phyloP scores from a whole-genome alignment of 2,113 vertebrate genomes.

The Oncorhynchus clarkii region DNA sequence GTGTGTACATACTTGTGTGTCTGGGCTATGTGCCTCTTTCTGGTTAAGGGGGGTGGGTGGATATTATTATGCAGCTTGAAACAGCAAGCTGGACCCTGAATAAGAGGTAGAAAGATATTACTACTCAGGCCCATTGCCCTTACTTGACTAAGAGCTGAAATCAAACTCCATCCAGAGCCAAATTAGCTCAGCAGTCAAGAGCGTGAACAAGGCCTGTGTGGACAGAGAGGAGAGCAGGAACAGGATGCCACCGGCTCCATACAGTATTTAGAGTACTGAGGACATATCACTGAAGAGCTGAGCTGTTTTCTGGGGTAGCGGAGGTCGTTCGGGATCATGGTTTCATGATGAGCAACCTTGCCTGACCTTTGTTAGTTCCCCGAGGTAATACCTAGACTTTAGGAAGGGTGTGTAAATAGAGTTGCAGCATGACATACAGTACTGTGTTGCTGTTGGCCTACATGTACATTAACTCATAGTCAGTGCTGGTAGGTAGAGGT shows the following conservation, averaged over 20 bases:
- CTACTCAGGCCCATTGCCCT: neutral
- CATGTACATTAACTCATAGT: too few relatives aligned
- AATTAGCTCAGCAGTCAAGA: too few relatives aligned
- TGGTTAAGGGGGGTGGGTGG: neutral
- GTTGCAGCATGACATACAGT: too few relatives aligned
- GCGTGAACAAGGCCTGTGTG: too few relatives aligned
- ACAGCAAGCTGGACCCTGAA: neutral
- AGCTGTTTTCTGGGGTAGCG: neutral
- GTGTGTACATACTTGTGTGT: neutral
- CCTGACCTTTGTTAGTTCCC: too few relatives aligned
- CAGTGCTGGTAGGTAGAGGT: neutral
- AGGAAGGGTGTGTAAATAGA: too few relatives aligned
- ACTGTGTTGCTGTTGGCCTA: too few relatives aligned
- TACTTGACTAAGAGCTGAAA: neutral
- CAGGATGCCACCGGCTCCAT: neutral
- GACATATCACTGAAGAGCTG: neutral
- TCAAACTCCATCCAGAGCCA: neutral
- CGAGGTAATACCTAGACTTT: too few relatives aligned
- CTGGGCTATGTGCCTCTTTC: slow-evolving; percentile 7
- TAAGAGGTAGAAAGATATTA: neutral
- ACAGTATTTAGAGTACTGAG: neutral
- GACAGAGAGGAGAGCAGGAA: neutral
- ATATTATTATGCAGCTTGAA: neutral
- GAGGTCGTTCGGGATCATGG: too few relatives aligned
- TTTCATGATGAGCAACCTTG: too few relatives aligned